phyloP scores from a whole-genome alignment of 2,113 vertebrate species.

The Tichodroma muraria region DNA sequence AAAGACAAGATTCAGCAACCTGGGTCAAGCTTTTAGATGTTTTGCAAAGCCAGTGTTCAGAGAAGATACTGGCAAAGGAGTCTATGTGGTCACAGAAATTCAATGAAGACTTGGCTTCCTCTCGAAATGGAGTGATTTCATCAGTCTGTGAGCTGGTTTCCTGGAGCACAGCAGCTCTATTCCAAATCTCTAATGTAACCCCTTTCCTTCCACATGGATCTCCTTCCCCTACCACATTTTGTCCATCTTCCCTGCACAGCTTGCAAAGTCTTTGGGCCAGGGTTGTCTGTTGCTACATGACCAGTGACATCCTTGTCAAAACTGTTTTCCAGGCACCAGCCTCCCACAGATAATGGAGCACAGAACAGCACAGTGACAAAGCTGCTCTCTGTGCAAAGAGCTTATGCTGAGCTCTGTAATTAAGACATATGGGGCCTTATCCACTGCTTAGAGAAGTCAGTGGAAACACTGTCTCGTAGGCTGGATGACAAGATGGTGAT shows the following conservation, averaged over 20 bases:
- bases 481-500: conserved; percentile 38
- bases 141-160: not conserved
- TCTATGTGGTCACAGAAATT: not conserved
- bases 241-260: not conserved
- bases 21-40: not conserved
- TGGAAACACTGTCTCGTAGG: conserved; percentile 5
- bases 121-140: not conserved
- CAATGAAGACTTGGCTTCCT: not conserved
- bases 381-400: not conserved
- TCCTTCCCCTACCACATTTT: not conserved
- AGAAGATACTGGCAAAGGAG: not conserved
- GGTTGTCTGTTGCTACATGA: not conserved
- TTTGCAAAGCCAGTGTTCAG: not conserved
- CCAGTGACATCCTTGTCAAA: not conserved
- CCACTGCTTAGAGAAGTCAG: conserved; percentile 29
- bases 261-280: not conserved
- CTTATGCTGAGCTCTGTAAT: conserved; percentile 44
- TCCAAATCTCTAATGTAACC: not conserved
- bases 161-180: not conserved
- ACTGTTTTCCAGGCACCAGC: not conserved
- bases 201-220: not conserved
- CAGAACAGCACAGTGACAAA: not conserved
- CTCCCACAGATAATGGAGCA: not conserved
- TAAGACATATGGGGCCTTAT: conserved; percentile 43
- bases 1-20: not conserved